phyloP scores from a whole-genome alignment of 2,113 vertebrate species.

The Neofelis nebulosa region DNA sequence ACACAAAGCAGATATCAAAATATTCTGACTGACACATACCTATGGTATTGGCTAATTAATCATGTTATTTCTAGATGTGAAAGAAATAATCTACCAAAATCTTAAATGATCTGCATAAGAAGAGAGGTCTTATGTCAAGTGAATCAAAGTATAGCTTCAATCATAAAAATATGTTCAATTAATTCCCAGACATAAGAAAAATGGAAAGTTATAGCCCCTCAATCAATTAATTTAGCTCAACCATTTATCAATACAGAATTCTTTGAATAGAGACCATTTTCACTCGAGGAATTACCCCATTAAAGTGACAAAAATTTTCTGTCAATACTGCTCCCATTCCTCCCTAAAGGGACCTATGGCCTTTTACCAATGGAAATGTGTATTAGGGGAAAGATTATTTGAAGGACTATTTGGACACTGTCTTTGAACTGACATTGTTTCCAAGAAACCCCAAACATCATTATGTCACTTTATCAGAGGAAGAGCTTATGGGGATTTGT shows the following conservation, averaged over 20 bases:
- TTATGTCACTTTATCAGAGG: background rate
- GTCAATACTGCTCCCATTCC: background rate
- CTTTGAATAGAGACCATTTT: background rate
- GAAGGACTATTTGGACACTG: background rate
- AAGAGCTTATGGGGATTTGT: background rate
- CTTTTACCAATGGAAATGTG: background rate
- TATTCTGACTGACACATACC: background rate
- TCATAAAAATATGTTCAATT: background rate
- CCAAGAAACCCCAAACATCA: background rate
- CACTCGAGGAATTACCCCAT: background rate
- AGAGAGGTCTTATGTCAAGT: background rate
- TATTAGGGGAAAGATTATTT: background rate
- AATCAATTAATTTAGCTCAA: background rate
- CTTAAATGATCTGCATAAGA: background rate
- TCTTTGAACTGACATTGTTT: background rate
- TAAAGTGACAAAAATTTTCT: background rate
- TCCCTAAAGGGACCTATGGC: background rate
- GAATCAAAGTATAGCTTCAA: background rate
- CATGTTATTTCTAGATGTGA: background rate
- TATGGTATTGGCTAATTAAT: background rate
- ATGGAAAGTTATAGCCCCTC: background rate
- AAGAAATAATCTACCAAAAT: background rate
- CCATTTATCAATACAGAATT: background rate
- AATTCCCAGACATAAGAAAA: background rate
- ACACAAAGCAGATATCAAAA: background rate